These are phyloP conservation scores for Bedellia somnulentella DNA, from an alignment of 2,888 invertebrate genomes.

Conservation along the genomic window DNA sequence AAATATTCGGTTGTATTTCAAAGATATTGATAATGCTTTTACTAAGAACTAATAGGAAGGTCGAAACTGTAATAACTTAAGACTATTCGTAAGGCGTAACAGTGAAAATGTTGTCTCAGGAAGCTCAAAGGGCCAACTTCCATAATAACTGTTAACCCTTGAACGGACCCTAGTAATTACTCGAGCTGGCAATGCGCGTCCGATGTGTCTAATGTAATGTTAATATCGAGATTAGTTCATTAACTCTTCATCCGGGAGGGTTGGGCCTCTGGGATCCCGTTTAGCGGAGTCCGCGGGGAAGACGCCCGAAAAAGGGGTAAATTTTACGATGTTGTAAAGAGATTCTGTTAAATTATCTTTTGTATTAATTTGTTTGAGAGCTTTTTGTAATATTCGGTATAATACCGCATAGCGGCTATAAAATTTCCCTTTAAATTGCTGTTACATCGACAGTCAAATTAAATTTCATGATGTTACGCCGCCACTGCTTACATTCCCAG, in stretches of 20 bases:
- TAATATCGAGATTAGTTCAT: constrained; percentile 60
- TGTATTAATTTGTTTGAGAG: constrained; percentile 32
- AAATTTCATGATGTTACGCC: not conserved
- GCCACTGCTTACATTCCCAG: too few species aligned
- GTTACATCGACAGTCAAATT: too few species aligned
- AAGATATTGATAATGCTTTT: too few species aligned
- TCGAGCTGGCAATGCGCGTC: constrained; percentile 20
- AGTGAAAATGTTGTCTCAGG: constrained; percentile 1
- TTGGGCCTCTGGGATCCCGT: constrained; percentile 1
- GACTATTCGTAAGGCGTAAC: too few species aligned
- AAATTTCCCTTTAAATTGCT: too few species aligned
- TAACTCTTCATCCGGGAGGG: constrained; percentile 43
- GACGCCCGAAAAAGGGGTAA: constrained; percentile 7
- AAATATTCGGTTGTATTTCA: too few species aligned
- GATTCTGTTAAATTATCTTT: constrained; percentile 34
- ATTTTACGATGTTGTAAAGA: constrained; percentile 33
- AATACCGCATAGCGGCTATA: too few species aligned
- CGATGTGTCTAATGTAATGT: constrained; percentile 57
- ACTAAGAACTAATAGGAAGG: too few species aligned
- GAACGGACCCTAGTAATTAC: constrained; percentile 23
- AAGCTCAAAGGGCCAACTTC: not conserved
- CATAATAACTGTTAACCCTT: constrained; percentile 7
- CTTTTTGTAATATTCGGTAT: constrained; percentile 4
- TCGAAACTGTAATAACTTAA: too few species aligned
- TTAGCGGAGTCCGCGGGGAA: constrained; percentile 4